phyloP scores from a whole-genome alignment of 2,888 invertebrate genomes.

The Chymomyza procnemis region DNA sequence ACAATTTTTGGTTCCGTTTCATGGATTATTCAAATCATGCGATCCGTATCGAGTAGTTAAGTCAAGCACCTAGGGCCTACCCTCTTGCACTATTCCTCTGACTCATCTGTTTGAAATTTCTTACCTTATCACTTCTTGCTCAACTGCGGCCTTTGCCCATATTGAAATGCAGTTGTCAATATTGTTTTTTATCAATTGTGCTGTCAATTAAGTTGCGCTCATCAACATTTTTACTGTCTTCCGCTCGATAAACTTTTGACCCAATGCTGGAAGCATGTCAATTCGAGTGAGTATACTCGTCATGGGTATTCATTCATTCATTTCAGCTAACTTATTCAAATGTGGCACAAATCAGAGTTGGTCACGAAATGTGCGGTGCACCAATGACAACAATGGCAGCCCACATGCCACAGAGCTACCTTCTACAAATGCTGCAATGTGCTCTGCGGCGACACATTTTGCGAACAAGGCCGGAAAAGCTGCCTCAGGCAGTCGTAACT shows the following conservation, averaged over 20 bases:
- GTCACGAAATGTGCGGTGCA: background rate
- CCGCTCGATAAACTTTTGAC: background rate
- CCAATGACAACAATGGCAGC: slow-evolving; percentile 4
- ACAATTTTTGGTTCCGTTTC: too few relatives aligned
- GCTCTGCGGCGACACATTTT: slow-evolving; percentile 5
- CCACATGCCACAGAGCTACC: too few relatives aligned
- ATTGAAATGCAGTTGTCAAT: background rate
- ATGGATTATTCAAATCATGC: too few relatives aligned
- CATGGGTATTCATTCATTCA: background rate
- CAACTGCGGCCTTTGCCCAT: background rate
- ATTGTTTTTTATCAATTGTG: background rate
- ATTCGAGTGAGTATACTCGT: background rate
- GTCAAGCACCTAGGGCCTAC: too few relatives aligned
- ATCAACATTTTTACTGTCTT: background rate
- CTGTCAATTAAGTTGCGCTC: background rate
- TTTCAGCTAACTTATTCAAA: background rate
- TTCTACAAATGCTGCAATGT: background rate
- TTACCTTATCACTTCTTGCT: background rate
- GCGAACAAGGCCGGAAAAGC: background rate
- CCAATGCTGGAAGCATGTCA: background rate
- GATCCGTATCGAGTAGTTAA: too few relatives aligned
- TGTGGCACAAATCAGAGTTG: background rate
- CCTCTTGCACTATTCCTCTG: background rate
- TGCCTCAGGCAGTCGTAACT: background rate
- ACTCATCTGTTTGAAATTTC: background rate